A percentile compares a stretch with the other conserved stretches of the same genome.
Evolutionary conservation across 2,888 invertebrate species (phyloP).

Genomic region (Andrena chrysosceles): DNA sequence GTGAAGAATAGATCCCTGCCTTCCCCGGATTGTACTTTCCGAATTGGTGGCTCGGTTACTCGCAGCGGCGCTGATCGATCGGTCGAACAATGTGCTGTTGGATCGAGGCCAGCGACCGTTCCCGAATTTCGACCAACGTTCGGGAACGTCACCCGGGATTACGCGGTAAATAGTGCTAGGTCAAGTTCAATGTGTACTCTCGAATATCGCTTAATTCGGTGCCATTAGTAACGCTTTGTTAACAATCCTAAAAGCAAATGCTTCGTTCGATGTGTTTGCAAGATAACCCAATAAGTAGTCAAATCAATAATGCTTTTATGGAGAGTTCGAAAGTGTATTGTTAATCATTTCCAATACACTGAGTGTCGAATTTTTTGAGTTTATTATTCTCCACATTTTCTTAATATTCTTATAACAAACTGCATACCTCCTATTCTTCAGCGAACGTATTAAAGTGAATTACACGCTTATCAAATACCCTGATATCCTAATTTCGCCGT

Average conservation of each 20-base stretch:
- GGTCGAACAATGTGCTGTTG: conserved; percentile 64
- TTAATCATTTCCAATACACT: not conserved
- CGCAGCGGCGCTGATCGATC: conserved; percentile 51
- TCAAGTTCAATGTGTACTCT: not conserved
- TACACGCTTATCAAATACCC: not conserved
- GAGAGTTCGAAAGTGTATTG: too few species aligned
- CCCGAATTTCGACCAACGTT: conserved; percentile 28
- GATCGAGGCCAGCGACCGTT: conserved; percentile 42
- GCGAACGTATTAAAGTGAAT: too few species aligned
- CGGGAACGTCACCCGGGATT: conserved; percentile 8
- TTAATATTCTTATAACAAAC: too few species aligned
- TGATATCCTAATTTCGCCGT: not conserved
- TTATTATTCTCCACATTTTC: too few species aligned
- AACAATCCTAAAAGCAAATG: not conserved
- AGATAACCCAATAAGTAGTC: not conserved
- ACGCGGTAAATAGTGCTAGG: not conserved
- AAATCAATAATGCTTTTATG: too few species aligned
- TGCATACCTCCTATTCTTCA: too few species aligned
- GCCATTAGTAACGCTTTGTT: not conserved
- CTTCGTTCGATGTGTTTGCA: not conserved
- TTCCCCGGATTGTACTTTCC: conserved; percentile 66
- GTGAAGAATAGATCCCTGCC: conserved; percentile 67
- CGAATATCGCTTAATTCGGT: not conserved
- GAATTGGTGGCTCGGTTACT: conserved; percentile 64
- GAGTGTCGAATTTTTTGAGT: not conserved